Evolutionary conservation across 2,888 invertebrate species (phyloP).

Genomic region (Lutraria lutraria): DNA sequence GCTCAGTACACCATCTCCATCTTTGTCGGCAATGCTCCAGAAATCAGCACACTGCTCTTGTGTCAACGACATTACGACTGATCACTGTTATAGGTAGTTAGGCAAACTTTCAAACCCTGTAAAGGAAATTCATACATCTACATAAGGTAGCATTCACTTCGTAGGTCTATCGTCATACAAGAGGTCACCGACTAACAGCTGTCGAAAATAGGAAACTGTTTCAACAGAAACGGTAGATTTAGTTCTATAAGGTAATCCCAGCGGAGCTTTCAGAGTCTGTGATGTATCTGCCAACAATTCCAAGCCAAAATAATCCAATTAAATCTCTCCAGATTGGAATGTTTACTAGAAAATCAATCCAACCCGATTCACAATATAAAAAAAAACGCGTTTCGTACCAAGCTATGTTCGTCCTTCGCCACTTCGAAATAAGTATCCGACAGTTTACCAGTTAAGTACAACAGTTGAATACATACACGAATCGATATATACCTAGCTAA

Average conservation of each 20-base stretch:
- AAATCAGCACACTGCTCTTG: constrained; percentile 10
- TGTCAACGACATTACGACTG: not conserved
- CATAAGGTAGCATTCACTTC: not conserved
- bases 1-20: not conserved
- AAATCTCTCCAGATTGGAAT: not conserved
- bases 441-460: not conserved
- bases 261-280: not conserved
- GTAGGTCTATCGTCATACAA: not conserved
- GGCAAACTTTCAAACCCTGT: not conserved
- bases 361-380: not conserved
- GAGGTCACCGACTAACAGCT: not conserved
- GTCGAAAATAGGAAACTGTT: not conserved
- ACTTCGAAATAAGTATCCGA: not conserved
- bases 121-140: not conserved
- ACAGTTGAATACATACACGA: not conserved
- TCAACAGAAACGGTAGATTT: not conserved
- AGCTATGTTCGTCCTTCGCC: not conserved
- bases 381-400: not conserved
- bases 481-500: not conserved
- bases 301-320: constrained; percentile 1
- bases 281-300: not conserved
- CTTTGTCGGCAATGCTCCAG: constrained; percentile 3
- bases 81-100: not conserved
- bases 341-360: constrained; percentile 19
- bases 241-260: not conserved